Evolutionary conservation across 92 coral and sea anemone genomes (phyloP).

Genomic region (Epizoanthus ramosus): DNA sequence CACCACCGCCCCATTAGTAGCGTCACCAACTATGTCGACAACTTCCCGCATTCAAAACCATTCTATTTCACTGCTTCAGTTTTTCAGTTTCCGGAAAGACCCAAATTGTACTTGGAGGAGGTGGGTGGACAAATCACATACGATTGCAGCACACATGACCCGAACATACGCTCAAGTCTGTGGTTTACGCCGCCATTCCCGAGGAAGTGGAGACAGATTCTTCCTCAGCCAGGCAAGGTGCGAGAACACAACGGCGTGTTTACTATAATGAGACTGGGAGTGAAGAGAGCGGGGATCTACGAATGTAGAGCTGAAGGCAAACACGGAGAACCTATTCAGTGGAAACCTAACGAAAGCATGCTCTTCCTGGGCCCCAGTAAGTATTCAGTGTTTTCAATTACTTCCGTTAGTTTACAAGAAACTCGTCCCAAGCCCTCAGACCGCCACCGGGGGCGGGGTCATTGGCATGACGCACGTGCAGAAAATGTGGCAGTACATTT

Average conservation of each 20-base stretch:
- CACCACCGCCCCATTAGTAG: not conserved
- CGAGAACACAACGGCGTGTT: conserved; percentile 8
- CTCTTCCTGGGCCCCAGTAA: conserved; percentile 23
- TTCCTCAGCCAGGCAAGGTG: conserved; percentile 30
- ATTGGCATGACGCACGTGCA: no score
- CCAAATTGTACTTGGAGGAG: conserved; percentile 21
- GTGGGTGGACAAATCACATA: not conserved
- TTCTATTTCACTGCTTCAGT: not conserved
- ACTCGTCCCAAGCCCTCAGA: not conserved
- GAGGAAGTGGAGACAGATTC: not conserved
- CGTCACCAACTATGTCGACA: not conserved
- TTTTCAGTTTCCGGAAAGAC: conserved; percentile 26
- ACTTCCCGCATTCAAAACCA: not conserved
- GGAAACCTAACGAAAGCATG: conserved; percentile 17
- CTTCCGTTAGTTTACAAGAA: no score
- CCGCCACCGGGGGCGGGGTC: no score
- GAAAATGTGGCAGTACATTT: no score
- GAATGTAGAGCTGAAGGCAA: conserved; percentile 33
- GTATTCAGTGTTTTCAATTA: not conserved
- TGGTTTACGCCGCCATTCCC: not conserved
- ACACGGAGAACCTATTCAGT: not conserved
- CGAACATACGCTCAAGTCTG: conserved; percentile 20
- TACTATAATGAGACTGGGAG: not conserved
- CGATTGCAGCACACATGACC: conserved; percentile 27
- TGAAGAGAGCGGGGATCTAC: conserved; percentile 6